Conservation (phyloP, 2,113 vertebrate species). For the Cheirogaleus medius region DNA sequence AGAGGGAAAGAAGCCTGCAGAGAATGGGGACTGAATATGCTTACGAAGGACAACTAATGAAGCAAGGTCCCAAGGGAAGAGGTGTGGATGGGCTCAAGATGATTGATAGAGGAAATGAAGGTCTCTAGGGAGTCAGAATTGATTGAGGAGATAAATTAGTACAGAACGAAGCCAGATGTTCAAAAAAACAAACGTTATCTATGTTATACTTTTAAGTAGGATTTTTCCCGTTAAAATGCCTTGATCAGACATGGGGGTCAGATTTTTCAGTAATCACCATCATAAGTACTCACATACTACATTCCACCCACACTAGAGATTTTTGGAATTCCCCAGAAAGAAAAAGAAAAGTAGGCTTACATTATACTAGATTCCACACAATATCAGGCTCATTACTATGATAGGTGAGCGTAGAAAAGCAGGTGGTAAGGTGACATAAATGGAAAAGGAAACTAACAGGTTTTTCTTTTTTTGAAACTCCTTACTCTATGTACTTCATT, state of each 20-base stretch:
- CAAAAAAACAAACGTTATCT: conserved; percentile 21
- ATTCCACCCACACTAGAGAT: background rate
- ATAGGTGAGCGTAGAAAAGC: background rate
- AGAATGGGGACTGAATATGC: background rate
- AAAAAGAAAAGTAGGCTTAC: background rate
- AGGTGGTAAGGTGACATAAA: background rate
- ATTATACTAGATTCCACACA: background rate
- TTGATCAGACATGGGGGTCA: conserved; percentile 31
- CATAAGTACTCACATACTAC: background rate
- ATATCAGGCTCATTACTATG: background rate
- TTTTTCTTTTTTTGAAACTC: background rate
- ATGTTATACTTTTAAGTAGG: background rate
- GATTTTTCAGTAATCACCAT: background rate
- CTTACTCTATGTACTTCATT: background rate
- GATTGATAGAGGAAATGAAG: conserved; percentile 57
- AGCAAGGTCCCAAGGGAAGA: background rate
- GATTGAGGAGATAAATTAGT: conserved; percentile 25
- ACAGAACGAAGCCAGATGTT: conserved; percentile 57
- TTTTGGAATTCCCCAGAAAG: background rate
- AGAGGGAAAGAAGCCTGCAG: background rate
- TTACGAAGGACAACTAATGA: conserved; percentile 1
- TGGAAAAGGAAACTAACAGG: background rate
- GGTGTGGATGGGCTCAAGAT: background rate
- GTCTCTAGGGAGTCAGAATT: background rate
- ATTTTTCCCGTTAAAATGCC: conserved; percentile 31